Evolutionary conservation across 2,888 invertebrate species (phyloP).

Genomic region (Merodon equestris): DNA sequence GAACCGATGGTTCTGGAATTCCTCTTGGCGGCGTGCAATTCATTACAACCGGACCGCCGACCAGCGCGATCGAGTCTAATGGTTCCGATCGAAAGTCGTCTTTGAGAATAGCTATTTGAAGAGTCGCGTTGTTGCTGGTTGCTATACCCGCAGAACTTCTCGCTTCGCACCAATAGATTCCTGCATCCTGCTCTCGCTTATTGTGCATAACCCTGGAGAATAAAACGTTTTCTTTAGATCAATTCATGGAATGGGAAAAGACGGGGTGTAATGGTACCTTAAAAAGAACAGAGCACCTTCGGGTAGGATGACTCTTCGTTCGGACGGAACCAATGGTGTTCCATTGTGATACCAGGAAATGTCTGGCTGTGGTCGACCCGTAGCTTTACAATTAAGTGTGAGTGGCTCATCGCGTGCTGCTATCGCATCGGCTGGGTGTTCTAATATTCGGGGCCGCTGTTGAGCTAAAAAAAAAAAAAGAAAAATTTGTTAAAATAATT

Average conservation of each 20-base stretch:
- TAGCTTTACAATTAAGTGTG: constrained; percentile 73
- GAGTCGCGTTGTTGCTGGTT: constrained; percentile 86
- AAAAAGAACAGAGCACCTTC: constrained; percentile 73
- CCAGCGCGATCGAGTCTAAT: constrained; percentile 71
- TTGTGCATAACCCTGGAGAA: constrained; percentile 81
- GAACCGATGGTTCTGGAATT: constrained; percentile 72
- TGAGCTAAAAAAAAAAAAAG: constrained; percentile 69
- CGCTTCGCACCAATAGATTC: constrained; percentile 91
- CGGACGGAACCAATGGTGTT: constrained; percentile 72
- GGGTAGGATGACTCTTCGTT: constrained; percentile 71
- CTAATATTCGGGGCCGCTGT: constrained; percentile 72
- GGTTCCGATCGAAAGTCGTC: constrained; percentile 72
- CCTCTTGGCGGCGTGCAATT: constrained; percentile 72
- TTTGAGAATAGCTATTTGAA: constrained; percentile 83
- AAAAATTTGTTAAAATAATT: no score
- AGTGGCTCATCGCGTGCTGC: constrained; percentile 73
- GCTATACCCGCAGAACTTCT: constrained; percentile 86
- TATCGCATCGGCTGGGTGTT: constrained; percentile 73
- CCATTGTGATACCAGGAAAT: constrained; percentile 73
- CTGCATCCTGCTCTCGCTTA: constrained; percentile 87
- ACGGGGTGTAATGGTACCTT: constrained; percentile 65
- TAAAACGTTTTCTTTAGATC: no score
- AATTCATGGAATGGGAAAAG: no score
- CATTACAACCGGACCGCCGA: constrained; percentile 71
- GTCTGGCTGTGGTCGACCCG: constrained; percentile 72